phyloP scores from a whole-genome alignment of 2,888 invertebrate genomes.

The Nymphalis polychloros region DNA sequence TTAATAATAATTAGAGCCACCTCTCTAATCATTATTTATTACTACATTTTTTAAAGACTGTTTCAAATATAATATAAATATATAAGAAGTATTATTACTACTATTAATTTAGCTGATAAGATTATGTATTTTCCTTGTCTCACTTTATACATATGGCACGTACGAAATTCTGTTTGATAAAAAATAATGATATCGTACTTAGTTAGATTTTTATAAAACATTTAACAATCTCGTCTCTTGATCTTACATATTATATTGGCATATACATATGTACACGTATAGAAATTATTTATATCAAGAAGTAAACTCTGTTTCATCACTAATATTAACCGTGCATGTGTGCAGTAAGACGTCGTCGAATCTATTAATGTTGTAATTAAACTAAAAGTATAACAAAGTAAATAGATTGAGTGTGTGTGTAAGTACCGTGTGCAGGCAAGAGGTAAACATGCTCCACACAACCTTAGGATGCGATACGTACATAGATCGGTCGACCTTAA shows the following conservation, averaged over 20 bases:
- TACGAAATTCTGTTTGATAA: background rate
- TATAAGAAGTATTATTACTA: background rate
- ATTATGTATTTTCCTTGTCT: background rate
- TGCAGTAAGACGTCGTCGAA: conserved; percentile 10
- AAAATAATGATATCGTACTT: background rate
- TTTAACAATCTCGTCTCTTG: background rate
- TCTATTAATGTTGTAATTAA: conserved; percentile 26
- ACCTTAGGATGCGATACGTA: conserved; percentile 45
- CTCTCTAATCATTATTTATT: no score
- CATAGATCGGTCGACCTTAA: conserved; percentile 68
- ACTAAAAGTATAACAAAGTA: conserved; percentile 23
- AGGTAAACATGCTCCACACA: conserved; percentile 41
- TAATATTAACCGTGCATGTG: conserved; percentile 9
- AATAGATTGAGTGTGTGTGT: conserved; percentile 24
- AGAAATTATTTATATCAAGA: conserved; percentile 6
- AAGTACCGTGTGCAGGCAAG: conserved; percentile 23
- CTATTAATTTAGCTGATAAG: background rate
- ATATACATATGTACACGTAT: background rate
- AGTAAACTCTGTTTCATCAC: conserved; percentile 11
- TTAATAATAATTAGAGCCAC: no score
- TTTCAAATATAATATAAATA: background rate
- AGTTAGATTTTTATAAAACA: background rate
- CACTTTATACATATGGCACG: background rate
- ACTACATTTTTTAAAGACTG: background rate
- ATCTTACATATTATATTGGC: background rate